Evolutionary conservation across 2,113 vertebrate genomes (phyloP).

Genomic region (Prunella fulvescens): DNA sequence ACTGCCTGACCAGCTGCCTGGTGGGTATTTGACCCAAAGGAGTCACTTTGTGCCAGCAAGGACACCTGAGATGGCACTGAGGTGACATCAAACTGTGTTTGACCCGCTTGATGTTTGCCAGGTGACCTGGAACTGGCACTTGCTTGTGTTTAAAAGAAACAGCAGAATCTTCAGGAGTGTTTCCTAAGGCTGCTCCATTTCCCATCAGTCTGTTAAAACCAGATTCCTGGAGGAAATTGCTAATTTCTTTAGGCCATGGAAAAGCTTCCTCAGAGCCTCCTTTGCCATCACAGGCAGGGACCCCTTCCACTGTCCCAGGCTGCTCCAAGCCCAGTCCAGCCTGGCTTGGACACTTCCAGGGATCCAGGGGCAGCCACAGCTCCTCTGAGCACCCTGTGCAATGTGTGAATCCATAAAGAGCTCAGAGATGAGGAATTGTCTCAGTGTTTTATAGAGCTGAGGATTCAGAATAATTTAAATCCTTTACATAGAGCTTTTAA

Average conservation of each 20-base stretch:
- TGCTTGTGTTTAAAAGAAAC: background rate
- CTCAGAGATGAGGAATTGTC: background rate
- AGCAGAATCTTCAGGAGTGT: background rate
- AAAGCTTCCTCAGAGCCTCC: background rate
- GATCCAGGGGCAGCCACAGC: background rate
- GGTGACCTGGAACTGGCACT: background rate
- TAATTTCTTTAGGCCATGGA: background rate
- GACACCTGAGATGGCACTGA: accelerated
- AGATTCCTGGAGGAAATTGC: background rate
- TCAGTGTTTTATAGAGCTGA: background rate
- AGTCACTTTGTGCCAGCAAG: background rate
- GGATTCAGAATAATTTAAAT: background rate
- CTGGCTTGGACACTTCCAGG: background rate
- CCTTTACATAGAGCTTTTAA: background rate
- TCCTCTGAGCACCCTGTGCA: background rate
- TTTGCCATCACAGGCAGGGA: background rate
- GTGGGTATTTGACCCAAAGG: background rate
- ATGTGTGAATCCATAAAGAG: background rate
- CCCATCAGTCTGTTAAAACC: background rate
- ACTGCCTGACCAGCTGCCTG: background rate
- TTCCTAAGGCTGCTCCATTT: background rate
- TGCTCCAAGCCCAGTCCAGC: background rate
- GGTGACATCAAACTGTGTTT: background rate
- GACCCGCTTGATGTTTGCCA: background rate
- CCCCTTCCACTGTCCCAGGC: accelerated